Conservation (phyloP, 30 jellyfish, hydroid and myxozoan species). For the Hydra vulgaris region DNA sequence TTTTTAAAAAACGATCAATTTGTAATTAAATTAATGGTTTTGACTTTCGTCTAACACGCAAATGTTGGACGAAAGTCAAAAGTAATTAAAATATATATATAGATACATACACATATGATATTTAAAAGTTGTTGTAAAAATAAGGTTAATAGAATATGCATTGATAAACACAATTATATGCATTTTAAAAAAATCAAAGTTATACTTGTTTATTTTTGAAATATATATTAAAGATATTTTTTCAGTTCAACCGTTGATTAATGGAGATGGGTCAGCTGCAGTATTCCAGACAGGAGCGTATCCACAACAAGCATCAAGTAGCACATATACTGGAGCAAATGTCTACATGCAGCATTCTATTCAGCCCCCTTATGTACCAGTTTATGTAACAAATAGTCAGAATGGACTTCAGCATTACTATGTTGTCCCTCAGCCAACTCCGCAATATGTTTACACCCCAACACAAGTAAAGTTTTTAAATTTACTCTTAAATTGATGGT, state of each 20-base stretch:
- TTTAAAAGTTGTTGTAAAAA: too few relatives aligned
- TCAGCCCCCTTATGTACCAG: slow-evolving; percentile 26
- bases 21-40: too few relatives aligned
- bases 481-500: too few relatives aligned
- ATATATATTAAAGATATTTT: not conserved
- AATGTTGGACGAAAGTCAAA: too few relatives aligned
- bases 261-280: slow-evolving; percentile 58
- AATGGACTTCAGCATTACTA: slow-evolving; percentile 63
- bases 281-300: slow-evolving; percentile 36
- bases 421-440: slow-evolving; percentile 54
- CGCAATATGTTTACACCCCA: slow-evolving; percentile 30
- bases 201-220: too few relatives aligned
- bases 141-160: too few relatives aligned
- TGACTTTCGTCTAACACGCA: too few relatives aligned
- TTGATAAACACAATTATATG: too few relatives aligned
- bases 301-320: slow-evolving; percentile 3
- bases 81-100: too few relatives aligned
- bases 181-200: too few relatives aligned
- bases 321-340: slow-evolving; percentile 7
- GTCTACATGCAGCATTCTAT: slow-evolving; percentile 9
- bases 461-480: slow-evolving; percentile 40
- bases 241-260: slow-evolving; percentile 14
- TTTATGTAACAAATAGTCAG: not conserved
- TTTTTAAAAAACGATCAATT: too few relatives aligned
- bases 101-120: too few relatives aligned